Evolutionary conservation across 2,888 invertebrate species (phyloP).

Genomic region (Oxycera nigricornis): DNA sequence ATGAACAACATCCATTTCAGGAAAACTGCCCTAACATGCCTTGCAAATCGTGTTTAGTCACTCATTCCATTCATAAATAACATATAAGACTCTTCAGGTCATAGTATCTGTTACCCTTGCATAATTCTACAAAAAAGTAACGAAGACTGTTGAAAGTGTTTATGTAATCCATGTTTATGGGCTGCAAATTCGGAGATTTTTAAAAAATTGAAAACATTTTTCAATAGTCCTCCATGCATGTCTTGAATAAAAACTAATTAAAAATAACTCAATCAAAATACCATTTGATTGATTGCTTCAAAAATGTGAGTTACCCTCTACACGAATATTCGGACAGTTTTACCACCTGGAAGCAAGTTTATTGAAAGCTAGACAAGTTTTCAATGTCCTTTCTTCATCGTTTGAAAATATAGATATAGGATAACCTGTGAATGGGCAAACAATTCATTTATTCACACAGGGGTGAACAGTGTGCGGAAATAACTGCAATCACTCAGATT

Average conservation of each 20-base stretch:
- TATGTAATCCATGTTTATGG: too few relatives aligned
- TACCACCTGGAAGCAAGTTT: not conserved
- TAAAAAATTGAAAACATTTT: too few relatives aligned
- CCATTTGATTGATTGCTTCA: too few relatives aligned
- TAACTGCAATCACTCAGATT: slow-evolving; percentile 27
- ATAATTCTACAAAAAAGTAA: too few relatives aligned
- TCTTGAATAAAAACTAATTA: too few relatives aligned
- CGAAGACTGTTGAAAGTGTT: too few relatives aligned
- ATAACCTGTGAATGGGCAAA: slow-evolving; percentile 17
- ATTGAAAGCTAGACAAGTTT: not conserved
- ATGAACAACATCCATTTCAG: slow-evolving; percentile 13
- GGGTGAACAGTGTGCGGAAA: slow-evolving; percentile 27
- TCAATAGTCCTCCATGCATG: too few relatives aligned
- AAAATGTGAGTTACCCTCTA: too few relatives aligned
- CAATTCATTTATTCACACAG: slow-evolving; percentile 27
- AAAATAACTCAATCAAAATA: too few relatives aligned
- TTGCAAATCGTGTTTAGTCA: slow-evolving; percentile 35
- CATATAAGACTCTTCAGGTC: not conserved
- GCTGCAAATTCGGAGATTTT: too few relatives aligned
- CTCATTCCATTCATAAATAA: slow-evolving; percentile 23
- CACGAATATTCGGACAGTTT: not conserved
- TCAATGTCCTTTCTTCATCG: not conserved
- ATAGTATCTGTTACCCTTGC: too few relatives aligned
- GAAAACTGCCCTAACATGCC: slow-evolving; percentile 25
- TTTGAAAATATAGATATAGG: not conserved